These are phyloP conservation scores for Drosophila seguyi DNA, from an alignment of 1,140 invertebrate species.

Conservation along the genomic window DNA sequence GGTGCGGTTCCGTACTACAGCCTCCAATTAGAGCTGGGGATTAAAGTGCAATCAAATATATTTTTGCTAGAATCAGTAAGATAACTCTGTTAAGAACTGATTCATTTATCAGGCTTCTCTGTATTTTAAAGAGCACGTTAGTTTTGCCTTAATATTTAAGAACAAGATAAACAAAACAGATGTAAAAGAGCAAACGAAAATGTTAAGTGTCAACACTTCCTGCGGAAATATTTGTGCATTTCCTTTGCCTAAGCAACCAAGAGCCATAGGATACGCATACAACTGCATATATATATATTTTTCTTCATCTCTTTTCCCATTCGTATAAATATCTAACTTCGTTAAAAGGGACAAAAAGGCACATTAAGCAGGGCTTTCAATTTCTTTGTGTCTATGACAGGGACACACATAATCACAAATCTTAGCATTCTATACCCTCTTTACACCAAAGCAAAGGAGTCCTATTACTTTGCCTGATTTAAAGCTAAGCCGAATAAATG, in stretches of 20 bases:
- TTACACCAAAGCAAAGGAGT: not conserved
- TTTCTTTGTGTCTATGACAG: slow-evolving; percentile 50
- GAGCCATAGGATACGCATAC: not conserved
- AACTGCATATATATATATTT: not conserved
- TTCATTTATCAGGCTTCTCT: not conserved
- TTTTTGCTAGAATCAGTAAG: not conserved
- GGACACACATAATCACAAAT: slow-evolving; percentile 45
- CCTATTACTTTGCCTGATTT: slow-evolving; percentile 15
- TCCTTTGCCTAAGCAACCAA: not conserved
- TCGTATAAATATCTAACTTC: slow-evolving; percentile 12
- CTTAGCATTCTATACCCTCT: not conserved
- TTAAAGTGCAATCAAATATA: not conserved
- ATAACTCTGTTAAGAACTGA: not conserved
- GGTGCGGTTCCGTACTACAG: no score
- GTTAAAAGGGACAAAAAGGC: slow-evolving; percentile 16
- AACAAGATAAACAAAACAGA: not conserved
- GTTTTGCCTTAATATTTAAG: not conserved
- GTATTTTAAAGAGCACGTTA: no score
- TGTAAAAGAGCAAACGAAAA: not conserved
- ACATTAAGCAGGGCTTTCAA: slow-evolving; percentile 51
- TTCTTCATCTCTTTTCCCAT: slow-evolving; percentile 1
- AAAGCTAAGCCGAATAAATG: slow-evolving; percentile 33
- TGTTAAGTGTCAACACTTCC: slow-evolving; percentile 14
- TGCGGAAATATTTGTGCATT: slow-evolving; percentile 29
- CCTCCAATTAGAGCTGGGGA: not conserved